Evolutionary conservation across 2,888 invertebrate genomes (phyloP).

Genomic region (Ptilodon capucinus): DNA sequence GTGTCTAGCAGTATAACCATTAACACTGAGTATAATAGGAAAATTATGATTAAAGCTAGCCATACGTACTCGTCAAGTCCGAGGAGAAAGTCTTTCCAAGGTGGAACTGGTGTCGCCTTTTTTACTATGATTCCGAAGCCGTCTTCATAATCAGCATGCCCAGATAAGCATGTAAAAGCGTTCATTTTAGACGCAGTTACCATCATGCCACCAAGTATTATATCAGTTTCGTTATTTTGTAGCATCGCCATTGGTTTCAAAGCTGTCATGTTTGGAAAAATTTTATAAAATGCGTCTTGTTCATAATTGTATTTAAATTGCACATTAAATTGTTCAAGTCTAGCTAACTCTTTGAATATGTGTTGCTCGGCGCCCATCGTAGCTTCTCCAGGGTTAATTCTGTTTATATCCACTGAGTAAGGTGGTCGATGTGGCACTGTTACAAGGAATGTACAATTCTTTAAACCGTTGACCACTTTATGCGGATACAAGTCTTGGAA

Average conservation of each 20-base stretch:
- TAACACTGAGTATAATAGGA: constrained; percentile 33
- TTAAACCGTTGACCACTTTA: constrained; percentile 45
- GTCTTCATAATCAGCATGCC: constrained; percentile 41
- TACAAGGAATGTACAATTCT: constrained; percentile 49
- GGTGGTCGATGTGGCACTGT: constrained; percentile 30
- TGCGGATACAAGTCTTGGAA: constrained; percentile 35
- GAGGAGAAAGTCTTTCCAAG: constrained; percentile 42
- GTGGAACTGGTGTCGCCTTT: constrained; percentile 28
- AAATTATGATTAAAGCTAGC: constrained; percentile 35
- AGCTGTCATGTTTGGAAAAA: constrained; percentile 11
- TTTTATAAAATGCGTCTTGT: background rate
- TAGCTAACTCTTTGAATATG: constrained; percentile 17
- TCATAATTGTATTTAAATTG: constrained; percentile 19
- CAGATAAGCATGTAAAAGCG: constrained; percentile 39
- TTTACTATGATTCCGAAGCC: constrained; percentile 41
- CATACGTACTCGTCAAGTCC: constrained; percentile 46
- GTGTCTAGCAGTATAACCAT: constrained; percentile 25
- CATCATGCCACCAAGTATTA: constrained; percentile 18
- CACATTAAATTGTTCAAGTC: constrained; percentile 19
- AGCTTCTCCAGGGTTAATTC: background rate
- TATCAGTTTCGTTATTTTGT: constrained; percentile 18
- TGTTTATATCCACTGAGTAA: constrained; percentile 7
- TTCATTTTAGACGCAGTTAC: constrained; percentile 17
- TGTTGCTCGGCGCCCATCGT: constrained; percentile 25
- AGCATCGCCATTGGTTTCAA: constrained; percentile 11